Evolutionary conservation across 2,113 vertebrate genomes (phyloP).

Genomic region (Rhabdornis inornatus): DNA sequence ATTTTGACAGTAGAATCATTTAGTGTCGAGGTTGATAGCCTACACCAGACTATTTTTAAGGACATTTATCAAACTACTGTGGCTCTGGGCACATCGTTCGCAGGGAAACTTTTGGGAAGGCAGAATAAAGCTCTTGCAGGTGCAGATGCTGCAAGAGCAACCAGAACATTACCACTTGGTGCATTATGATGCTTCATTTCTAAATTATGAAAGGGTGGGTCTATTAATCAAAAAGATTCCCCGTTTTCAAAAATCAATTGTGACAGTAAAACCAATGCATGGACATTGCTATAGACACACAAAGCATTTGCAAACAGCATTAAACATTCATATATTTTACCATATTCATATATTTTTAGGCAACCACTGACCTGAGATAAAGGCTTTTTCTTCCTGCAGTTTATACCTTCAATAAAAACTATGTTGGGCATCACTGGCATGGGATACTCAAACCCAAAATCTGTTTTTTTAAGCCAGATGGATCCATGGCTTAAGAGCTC

Average conservation of each 20-base stretch:
- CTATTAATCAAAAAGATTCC: neutral
- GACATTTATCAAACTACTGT: neutral
- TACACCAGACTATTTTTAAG: neutral
- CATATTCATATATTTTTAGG: too few species aligned
- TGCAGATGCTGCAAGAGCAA: neutral
- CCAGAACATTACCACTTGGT: neutral
- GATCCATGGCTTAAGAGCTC: conserved; percentile 70
- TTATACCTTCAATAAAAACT: conserved; percentile 74
- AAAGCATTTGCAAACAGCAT: neutral
- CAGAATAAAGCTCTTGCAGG: neutral
- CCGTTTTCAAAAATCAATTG: neutral
- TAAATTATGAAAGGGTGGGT: neutral
- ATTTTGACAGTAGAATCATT: neutral
- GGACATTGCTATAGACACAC: neutral
- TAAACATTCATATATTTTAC: neutral
- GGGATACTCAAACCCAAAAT: conserved; percentile 58
- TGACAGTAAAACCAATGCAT: neutral
- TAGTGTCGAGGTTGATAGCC: neutral
- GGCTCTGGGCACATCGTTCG: neutral
- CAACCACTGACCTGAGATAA: conserved; percentile 63
- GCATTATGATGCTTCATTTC: neutral
- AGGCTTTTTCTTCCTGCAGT: neutral
- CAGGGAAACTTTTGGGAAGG: neutral
- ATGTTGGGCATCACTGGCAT: conserved; percentile 76
- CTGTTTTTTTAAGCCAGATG: conserved; percentile 52